These are phyloP conservation scores for Sus cebifrons DNA, from an alignment of 2,797 vertebrate species.

Conservation along the genomic window DNA sequence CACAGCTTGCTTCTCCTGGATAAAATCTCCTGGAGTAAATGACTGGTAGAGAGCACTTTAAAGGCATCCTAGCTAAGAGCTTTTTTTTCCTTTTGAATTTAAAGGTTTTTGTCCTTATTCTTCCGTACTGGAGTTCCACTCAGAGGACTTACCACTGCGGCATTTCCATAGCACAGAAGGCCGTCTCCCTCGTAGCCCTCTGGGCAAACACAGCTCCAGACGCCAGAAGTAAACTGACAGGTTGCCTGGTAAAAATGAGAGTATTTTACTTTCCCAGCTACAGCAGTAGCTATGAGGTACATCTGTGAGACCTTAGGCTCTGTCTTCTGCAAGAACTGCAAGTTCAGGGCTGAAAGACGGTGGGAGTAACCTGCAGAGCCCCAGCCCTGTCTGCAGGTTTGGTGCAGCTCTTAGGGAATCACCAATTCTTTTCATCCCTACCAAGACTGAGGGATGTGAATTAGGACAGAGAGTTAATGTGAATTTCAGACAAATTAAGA, in stretches of 20 bases:
- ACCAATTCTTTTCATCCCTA: background rate
- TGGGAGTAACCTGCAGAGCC: rapidly evolving
- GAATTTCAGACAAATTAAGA: background rate
- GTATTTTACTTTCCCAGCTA: background rate
- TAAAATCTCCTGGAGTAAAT: background rate
- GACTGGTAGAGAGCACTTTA: background rate
- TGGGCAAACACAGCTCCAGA: constrained; percentile 95
- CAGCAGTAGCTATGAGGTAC: background rate
- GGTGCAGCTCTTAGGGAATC: background rate
- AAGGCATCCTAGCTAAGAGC: background rate
- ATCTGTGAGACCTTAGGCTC: rapidly evolving
- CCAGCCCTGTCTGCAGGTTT: background rate
- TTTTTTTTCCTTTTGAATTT: background rate
- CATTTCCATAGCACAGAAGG: constrained; percentile 93
- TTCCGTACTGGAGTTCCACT: background rate
- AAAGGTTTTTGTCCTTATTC: background rate
- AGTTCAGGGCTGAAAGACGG: background rate
- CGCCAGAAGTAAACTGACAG: constrained; percentile 90
- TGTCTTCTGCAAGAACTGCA: background rate
- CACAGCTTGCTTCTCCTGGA: background rate
- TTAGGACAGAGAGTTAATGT: background rate
- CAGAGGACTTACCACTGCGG: constrained; percentile 91
- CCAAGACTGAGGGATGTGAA: background rate
- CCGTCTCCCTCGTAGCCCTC: constrained; percentile 93
- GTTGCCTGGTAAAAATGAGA: constrained; percentile 91